Evolutionary conservation across 1,140 invertebrate genomes (phyloP).

Genomic region (Drosophila seguyi): DNA sequence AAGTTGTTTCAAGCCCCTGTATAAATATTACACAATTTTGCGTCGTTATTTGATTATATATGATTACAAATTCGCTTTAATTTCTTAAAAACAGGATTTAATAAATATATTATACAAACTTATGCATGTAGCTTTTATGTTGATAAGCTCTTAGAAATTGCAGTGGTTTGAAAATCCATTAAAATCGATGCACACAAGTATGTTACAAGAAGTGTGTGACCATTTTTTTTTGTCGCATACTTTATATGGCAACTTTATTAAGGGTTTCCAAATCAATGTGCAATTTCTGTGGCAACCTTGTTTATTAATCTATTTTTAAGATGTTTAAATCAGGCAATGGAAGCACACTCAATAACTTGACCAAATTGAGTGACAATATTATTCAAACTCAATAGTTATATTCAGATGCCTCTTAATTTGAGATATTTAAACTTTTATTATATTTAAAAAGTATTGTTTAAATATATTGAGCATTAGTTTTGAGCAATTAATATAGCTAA

Average conservation of each 20-base stretch:
- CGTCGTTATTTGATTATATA: neutral
- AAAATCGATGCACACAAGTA: neutral
- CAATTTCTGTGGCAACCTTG: neutral
- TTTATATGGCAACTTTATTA: neutral
- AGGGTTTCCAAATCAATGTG: slow-evolving; percentile 3
- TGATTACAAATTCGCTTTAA: neutral
- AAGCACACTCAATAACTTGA: slow-evolving; percentile 3
- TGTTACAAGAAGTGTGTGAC: neutral
- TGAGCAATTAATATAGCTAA: neutral
- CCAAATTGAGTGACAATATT: slow-evolving; percentile 2
- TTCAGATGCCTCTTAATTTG: neutral
- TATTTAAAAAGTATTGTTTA: neutral
- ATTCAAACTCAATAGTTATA: neutral
- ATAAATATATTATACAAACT: neutral
- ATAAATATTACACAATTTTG: neutral
- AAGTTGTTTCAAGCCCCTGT: neutral
- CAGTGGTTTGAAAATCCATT: slow-evolving; percentile 1
- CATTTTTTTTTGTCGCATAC: neutral
- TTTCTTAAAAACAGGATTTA: neutral
- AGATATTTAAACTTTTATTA: neutral
- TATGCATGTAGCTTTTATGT: neutral
- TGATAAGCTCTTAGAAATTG: neutral
- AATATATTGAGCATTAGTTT: neutral
- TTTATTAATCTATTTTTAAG: neutral
- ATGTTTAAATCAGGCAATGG: neutral